phyloP scores from a whole-genome alignment of 2,888 invertebrate species.

The Thymelicus lineola region DNA sequence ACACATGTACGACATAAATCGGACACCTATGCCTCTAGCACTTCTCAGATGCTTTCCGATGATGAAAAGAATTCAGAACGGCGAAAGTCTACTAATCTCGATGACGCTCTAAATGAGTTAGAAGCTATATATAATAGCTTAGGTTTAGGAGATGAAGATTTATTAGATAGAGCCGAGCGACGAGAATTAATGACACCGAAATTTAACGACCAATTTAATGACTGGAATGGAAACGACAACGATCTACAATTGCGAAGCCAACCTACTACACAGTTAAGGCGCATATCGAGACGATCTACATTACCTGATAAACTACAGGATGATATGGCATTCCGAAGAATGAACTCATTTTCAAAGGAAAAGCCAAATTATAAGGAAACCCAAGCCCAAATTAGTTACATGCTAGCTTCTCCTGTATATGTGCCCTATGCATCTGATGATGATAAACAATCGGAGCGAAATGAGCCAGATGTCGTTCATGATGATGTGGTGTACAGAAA shows the following conservation, averaged over 20 bases:
- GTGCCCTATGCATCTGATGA: conserved; percentile 79
- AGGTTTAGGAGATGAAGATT: conserved; percentile 92
- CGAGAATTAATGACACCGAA: conserved; percentile 87
- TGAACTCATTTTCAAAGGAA: conserved; percentile 86
- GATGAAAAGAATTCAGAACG: conserved; percentile 80
- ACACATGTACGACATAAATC: conserved; percentile 79
- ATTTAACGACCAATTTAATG: conserved; percentile 76
- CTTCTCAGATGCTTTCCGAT: conserved; percentile 74
- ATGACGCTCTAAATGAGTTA: conserved; percentile 94
- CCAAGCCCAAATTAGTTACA: conserved; percentile 86
- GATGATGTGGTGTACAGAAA: conserved; percentile 95
- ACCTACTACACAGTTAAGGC: conserved; percentile 74
- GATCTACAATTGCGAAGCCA: conserved; percentile 77
- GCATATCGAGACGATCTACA: conserved; percentile 73
- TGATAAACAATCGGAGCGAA: conserved; percentile 83
- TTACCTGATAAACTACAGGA: conserved; percentile 89
- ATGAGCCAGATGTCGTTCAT: conserved; percentile 92
- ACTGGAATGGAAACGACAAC: conserved; percentile 81
- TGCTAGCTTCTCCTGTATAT: conserved; percentile 89
- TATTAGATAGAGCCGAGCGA: conserved; percentile 91
- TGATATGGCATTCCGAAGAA: conserved; percentile 92
- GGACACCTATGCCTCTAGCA: conserved; percentile 69
- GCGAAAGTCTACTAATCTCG: conserved; percentile 91
- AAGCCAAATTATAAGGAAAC: conserved; percentile 71
- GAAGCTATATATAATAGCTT: conserved; percentile 96